Evolutionary conservation across 2,113 vertebrate genomes (phyloP).

Genomic region (Peromyscus californicus): DNA sequence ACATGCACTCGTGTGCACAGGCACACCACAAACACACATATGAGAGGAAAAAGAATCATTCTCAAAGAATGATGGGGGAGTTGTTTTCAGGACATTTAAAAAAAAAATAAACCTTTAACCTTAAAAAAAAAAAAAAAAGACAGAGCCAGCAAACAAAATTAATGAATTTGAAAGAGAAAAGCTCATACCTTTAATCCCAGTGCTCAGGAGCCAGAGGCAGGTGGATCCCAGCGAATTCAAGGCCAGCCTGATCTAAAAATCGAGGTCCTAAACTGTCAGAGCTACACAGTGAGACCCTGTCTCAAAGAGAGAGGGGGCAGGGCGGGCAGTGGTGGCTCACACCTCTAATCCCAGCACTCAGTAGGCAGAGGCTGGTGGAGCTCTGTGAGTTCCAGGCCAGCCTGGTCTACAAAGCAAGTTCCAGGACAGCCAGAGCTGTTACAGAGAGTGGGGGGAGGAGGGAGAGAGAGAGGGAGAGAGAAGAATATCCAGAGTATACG

Average conservation of each 20-base stretch:
- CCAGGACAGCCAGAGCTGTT: background rate
- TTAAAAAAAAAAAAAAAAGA: background rate
- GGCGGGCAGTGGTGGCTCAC: too few relatives aligned
- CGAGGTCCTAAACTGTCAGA: too few relatives aligned
- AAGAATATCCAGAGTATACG: background rate
- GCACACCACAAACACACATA: background rate
- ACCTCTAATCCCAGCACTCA: too few relatives aligned
- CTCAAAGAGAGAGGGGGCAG: too few relatives aligned
- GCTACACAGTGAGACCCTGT: too few relatives aligned
- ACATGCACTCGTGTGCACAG: too few relatives aligned
- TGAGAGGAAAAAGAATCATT: background rate
- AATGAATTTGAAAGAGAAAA: constrained; percentile 25
- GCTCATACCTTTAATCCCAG: background rate
- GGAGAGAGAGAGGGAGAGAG: background rate
- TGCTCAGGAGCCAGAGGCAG: background rate
- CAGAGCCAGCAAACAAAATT: background rate
- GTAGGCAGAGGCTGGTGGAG: too few relatives aligned
- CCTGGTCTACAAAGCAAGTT: background rate
- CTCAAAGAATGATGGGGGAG: background rate
- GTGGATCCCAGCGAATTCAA: background rate
- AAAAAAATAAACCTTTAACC: background rate
- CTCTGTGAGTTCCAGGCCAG: too few relatives aligned
- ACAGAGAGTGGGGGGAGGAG: too few relatives aligned
- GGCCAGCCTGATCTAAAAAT: background rate
- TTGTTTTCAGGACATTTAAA: background rate